Evolutionary conservation across 2,888 invertebrate species (phyloP), one percentile per base, ranked within the genome.

Genomic region (Drosophila mercatorum): DNA sequence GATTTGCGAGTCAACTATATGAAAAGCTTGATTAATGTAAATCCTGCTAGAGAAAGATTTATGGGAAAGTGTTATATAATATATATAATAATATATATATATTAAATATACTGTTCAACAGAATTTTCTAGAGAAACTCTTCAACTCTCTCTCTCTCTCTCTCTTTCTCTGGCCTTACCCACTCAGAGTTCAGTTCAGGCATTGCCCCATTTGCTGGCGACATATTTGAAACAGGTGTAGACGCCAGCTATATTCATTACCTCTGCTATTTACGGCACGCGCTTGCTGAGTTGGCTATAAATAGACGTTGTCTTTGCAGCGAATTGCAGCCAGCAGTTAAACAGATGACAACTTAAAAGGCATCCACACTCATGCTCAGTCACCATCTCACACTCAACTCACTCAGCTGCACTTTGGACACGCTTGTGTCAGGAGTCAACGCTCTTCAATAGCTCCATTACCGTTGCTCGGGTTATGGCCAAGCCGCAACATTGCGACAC

Each of bases 181-280:
- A 71, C 31, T 46, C 40, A 11, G 17, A 52, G 17, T 57, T 43
- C 47, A 53, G 41, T 60, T 71, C 26, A 43, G 55, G 56, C 59
- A 67, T 51, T 38, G 52, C 34, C 38, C 43, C 71, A 59, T 47
- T 70, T 73, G 47, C 53, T 49, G 70, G 43, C 71, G 87, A 88
- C 81, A 87, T 78, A 79, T 85, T 74, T 68, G 69, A 69, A 89
- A 83, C 89, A 90, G 89, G 89, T 90, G 89, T 83, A 89, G 88
- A 81, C 78, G 83, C 76, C 80, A 81, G 53, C 71, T 52, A 44
- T 62, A 72, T 68, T 17, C 59, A 69, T 78, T 63, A 66, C 58
- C 43, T 53, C 41, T 26, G 64, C 64, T 79, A 79, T 80, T 75
- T 81, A 65, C 53, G 66, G 69, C 40, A 64, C 17, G 46, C 52